These are phyloP conservation scores for Drosophila insularis DNA, from an alignment of 1,140 invertebrate genomes.

Conservation along the genomic window DNA sequence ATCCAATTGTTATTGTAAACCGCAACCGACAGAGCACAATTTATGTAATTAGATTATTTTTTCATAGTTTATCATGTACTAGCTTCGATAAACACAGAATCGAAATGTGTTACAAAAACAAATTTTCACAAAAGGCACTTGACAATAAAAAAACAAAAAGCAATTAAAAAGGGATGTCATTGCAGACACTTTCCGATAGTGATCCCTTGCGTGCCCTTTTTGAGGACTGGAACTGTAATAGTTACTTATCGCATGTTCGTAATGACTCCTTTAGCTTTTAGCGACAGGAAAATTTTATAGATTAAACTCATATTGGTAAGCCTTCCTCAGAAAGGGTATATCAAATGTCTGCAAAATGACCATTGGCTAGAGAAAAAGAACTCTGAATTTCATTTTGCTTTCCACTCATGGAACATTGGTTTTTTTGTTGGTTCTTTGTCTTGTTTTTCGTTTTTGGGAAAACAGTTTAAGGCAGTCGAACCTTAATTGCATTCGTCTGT, in stretches of 20 bases:
- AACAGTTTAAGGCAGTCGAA: slow-evolving; percentile 10
- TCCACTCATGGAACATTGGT: too few relatives aligned
- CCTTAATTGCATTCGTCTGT: slow-evolving; percentile 9
- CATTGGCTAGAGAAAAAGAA: not conserved
- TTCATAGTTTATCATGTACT: not conserved
- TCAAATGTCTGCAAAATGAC: not conserved
- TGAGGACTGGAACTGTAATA: too few relatives aligned
- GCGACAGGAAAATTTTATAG: too few relatives aligned
- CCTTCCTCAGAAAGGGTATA: not conserved
- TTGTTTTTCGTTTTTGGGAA: not conserved
- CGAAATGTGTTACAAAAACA: not conserved
- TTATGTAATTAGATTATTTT: slow-evolving; percentile 16
- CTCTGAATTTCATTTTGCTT: slow-evolving; percentile 2
- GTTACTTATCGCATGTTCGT: too few relatives aligned
- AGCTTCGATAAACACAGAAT: not conserved
- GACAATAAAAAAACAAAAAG: too few relatives aligned
- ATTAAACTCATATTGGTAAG: too few relatives aligned
- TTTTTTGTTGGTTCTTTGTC: too few relatives aligned
- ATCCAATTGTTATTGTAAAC: slow-evolving; percentile 7
- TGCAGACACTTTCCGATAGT: too few relatives aligned
- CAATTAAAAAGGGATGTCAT: too few relatives aligned
- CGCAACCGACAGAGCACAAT: not conserved
- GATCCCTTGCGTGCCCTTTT: too few relatives aligned
- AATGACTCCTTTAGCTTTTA: too few relatives aligned
- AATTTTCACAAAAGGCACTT: not conserved